Conservation (phyloP, 1,140 invertebrate species). For the Lethocerus indicus region DNA sequence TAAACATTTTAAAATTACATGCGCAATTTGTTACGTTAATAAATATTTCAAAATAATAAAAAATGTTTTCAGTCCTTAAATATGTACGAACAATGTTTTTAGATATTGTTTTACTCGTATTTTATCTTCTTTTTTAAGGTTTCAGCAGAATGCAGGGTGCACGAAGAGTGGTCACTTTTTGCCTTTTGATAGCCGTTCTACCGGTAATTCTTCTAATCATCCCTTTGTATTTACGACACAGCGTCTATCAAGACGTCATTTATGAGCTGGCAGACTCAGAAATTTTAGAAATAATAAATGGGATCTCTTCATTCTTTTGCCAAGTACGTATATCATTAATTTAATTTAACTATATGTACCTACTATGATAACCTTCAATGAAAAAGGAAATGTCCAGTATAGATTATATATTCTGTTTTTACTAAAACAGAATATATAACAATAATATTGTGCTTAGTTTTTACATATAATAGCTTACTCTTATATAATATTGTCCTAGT, state of each 20-base stretch:
- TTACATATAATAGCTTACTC: too few relatives aligned
- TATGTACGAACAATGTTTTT: too few relatives aligned
- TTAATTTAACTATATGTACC: not conserved
- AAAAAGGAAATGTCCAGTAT: too few relatives aligned
- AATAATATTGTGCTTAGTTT: too few relatives aligned
- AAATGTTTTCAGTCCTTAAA: too few relatives aligned
- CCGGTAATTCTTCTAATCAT: conserved; percentile 51
- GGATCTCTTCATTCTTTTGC: conserved; percentile 61
- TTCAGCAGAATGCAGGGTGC: conserved; percentile 50
- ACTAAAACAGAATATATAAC: too few relatives aligned
- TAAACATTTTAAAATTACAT: too few relatives aligned
- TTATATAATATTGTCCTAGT: too few relatives aligned
- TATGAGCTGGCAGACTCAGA: conserved; percentile 65
- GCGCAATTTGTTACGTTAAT: too few relatives aligned
- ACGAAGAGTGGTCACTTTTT: conserved; percentile 53
- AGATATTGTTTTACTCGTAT: not conserved
- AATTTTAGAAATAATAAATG: conserved; percentile 56
- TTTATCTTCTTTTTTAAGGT: not conserved
- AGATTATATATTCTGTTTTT: too few relatives aligned
- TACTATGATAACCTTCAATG: not conserved
- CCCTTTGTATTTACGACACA: conserved; percentile 56
- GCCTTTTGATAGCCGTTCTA: conserved; percentile 47
- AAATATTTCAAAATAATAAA: too few relatives aligned
- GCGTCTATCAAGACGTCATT: conserved; percentile 48
- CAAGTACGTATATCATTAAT: conserved; percentile 23